Conservation (phyloP, 2,888 invertebrate genomes). For the Salticus scenicus region DNA sequence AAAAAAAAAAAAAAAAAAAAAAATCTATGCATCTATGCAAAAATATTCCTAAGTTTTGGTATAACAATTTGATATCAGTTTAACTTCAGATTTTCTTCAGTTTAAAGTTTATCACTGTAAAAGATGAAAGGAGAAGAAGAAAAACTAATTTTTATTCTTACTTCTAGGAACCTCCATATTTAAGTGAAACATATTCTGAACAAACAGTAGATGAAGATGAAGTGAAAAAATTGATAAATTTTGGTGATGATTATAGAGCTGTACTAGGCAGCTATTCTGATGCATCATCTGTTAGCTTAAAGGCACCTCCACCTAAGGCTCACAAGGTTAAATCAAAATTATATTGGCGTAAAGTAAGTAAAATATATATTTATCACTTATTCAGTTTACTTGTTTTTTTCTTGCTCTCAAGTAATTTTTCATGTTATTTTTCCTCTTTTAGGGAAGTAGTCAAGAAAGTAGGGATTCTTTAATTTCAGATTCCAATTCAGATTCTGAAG, state of each 20-base stretch:
- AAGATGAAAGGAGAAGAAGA: too few relatives aligned
- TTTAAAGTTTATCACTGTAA: too few relatives aligned
- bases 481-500: conserved; percentile 83
- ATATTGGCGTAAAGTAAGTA: conserved; percentile 17
- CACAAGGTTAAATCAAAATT: conserved; percentile 10
- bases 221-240: conserved; percentile 86
- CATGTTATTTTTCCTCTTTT: neutral
- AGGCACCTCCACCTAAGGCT: neutral
- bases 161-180: conserved; percentile 86
- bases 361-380: neutral
- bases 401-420: neutral
- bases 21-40: too few relatives aligned
- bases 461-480: conserved; percentile 73
- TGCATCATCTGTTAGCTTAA: conserved; percentile 81
- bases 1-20: too few relatives aligned
- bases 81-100: too few relatives aligned
- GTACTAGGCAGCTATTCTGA: conserved; percentile 93
- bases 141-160: too few relatives aligned
- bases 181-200: conserved; percentile 90
- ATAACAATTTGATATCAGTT: too few relatives aligned
- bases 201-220: conserved; percentile 88
- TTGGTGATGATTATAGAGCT: conserved; percentile 92
- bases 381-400: neutral
- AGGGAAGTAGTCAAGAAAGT: conserved; percentile 19
- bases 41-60: too few relatives aligned